A percentile compares a stretch with the other conserved stretches of the same genome.
phyloP scores from a whole-genome alignment of 2,113 vertebrate species.

The Phoenicopterus ruber region DNA sequence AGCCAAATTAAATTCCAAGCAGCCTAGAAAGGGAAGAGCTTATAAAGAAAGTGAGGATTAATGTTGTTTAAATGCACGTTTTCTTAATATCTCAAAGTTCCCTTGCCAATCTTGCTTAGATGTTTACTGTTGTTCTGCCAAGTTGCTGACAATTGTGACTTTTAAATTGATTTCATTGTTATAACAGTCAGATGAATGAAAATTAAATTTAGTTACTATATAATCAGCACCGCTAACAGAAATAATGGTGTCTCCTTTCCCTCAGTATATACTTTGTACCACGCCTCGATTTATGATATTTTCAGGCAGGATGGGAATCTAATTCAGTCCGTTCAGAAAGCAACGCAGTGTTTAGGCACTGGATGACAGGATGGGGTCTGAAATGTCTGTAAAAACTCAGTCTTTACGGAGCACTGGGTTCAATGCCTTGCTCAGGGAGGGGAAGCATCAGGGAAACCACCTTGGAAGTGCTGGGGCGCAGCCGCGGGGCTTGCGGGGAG shows the following conservation, averaged over 20 bases:
- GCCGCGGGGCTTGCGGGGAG: neutral
- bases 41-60: conserved; percentile 22
- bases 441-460: neutral
- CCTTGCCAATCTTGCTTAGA: conserved; percentile 11
- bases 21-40: conserved; percentile 35
- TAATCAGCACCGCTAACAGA: neutral
- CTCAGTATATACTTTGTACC: neutral
- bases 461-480: neutral
- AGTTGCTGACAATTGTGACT: conserved; percentile 47
- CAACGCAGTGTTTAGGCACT: neutral
- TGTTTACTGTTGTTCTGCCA: conserved; percentile 56
- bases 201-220: neutral
- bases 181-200: conserved; percentile 9
- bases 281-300: neutral
- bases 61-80: conserved; percentile 31
- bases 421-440: neutral
- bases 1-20: conserved; percentile 54
- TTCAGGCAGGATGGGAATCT: neutral
- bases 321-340: neutral
- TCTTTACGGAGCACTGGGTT: neutral
- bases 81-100: conserved; percentile 21
- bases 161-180: conserved; percentile 50
- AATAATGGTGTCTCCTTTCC: neutral
- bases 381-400: neutral
- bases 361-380: neutral